Base-by-base conservation (phyloP, 2,113 vertebrate genomes). In the Hippocampus abdominalis region DNA sequence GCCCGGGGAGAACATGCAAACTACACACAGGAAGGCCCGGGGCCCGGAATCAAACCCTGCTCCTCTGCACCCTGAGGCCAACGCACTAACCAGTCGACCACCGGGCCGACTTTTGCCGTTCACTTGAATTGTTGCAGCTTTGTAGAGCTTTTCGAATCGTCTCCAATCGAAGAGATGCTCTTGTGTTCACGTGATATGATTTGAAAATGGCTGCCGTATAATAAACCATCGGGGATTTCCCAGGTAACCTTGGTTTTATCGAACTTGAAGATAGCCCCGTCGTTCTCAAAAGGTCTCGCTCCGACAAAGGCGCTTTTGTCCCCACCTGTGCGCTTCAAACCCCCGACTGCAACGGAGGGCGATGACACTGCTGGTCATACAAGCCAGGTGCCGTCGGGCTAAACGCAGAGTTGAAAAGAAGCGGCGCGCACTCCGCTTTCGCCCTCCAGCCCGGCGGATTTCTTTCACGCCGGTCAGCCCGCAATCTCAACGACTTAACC, bases 401-500 rank as follows among this genome's bases (percentile, higher is more conserved):
- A 59, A 80, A 74, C 40, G 21, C 0, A 0, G 29, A 81, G 69
- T 64, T 57, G 51, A 68, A 76, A 70, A 64, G 65, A 68, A 53
- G 57, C 2, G 62, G 53, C 42, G 20, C 72, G 1, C 23, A 10
- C 54, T 13, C 42, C 13, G 3, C 68, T 54, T 65, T 73, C 81
- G 69, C 74, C 69, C 69, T 32, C 42, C 66, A 3, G 23, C 62
- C 1, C 18, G 32, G 6, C 53, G 68, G 74, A 76, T 87, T 86
- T 69, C 68, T 76, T 80, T 84, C 81, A 70, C 73, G 78, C 74
- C 72, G 25, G 20, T 62, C 74, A 65, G 81, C 68, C 79, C 72
- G 76, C 74, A 84, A 81, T 87, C 81, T 80, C 80, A 11, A 78
- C 69, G 80, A 27, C 79, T 86, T 84, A 81, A 82, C 78, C 89